Conservation (phyloP, 2,888 invertebrate genomes). For the Lochmaea crataegi region DNA sequence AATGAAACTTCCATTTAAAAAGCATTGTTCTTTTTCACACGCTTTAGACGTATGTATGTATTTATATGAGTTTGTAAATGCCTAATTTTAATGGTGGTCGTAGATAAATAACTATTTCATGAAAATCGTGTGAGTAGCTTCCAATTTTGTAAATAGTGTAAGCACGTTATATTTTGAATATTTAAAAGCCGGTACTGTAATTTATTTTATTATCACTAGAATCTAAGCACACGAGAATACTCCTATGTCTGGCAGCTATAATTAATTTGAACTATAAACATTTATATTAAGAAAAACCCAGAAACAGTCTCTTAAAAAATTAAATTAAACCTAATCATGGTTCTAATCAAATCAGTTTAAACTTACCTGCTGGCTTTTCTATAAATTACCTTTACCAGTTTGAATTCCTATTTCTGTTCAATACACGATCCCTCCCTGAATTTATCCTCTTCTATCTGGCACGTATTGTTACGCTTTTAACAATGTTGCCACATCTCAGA, state of each 20-base stretch:
- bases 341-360: constrained; percentile 3
- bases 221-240: background rate
- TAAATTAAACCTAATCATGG: background rate
- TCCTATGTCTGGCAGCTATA: background rate
- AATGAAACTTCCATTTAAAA: too few relatives aligned
- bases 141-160: background rate
- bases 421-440: background rate
- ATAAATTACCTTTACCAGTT: background rate
- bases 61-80: too few relatives aligned
- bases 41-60: too few relatives aligned
- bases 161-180: background rate
- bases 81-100: too few relatives aligned
- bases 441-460: background rate
- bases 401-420: background rate
- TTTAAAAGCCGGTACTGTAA: background rate
- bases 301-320: background rate
- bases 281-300: background rate
- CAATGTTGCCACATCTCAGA: background rate
- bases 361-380: constrained; percentile 1
- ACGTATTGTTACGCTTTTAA: background rate
- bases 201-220: background rate
- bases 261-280: constrained; percentile 8
- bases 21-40: too few relatives aligned
- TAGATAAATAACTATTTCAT: too few relatives aligned
- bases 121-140: too few relatives aligned